Evolutionary conservation across 2,797 vertebrate species (phyloP).

Genomic region (Petrocephalus sullivani): DNA sequence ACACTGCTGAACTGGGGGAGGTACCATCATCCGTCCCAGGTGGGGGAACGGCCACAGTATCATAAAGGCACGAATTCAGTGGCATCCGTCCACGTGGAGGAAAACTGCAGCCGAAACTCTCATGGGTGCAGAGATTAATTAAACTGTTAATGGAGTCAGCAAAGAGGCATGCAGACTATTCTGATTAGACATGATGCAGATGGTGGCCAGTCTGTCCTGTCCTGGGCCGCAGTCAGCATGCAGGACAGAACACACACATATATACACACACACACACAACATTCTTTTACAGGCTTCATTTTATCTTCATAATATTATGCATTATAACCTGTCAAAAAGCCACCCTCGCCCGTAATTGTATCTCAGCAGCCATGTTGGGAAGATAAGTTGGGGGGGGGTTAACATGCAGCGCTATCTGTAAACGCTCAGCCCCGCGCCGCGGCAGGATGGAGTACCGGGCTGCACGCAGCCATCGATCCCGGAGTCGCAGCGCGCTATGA

Average conservation of each 20-base stretch:
- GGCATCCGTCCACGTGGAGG: background rate
- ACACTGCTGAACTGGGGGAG: background rate
- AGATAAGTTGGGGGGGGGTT: background rate
- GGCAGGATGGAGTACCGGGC: background rate
- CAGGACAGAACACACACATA: background rate
- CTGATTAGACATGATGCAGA: background rate
- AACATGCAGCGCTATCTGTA: background rate
- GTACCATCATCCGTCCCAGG: background rate
- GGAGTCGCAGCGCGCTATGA: background rate
- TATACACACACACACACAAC: background rate
- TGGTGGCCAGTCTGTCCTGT: background rate
- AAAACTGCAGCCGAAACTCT: background rate
- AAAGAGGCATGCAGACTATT: background rate
- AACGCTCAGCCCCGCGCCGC: background rate
- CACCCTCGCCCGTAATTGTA: background rate
- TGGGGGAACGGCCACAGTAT: background rate
- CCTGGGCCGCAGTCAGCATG: background rate
- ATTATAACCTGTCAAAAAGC: constrained; percentile 3
- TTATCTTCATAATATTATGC: constrained; percentile 11
- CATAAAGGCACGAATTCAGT: background rate
- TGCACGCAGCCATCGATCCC: background rate
- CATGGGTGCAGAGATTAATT: background rate
- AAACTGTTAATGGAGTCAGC: background rate
- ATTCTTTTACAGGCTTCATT: background rate
- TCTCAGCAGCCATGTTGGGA: background rate